Conservation (phyloP, 2,113 vertebrate genomes). For the Zosterops lateralis region DNA sequence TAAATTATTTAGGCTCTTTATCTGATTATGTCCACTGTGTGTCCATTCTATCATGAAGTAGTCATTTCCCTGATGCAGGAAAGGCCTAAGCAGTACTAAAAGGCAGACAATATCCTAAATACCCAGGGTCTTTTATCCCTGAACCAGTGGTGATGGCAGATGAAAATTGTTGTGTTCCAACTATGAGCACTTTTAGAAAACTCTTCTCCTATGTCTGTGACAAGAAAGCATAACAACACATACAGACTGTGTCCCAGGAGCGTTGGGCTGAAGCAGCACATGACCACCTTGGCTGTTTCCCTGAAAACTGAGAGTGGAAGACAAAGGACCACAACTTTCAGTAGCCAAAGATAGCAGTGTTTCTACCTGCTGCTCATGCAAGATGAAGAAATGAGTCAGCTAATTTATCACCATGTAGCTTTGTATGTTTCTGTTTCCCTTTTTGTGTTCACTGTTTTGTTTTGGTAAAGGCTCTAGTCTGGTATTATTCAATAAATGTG, state of each 20-base stretch:
- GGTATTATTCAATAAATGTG: neutral
- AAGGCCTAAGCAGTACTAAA: neutral
- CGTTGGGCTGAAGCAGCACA: neutral
- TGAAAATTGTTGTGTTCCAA: neutral
- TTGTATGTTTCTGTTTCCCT: neutral
- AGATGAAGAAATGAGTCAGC: neutral
- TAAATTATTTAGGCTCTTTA: neutral
- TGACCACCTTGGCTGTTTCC: neutral
- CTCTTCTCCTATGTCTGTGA: fast-evolving
- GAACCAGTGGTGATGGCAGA: neutral
- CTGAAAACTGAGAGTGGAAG: neutral
- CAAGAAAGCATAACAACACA: neutral
- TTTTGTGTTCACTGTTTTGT: neutral
- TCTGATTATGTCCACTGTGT: neutral
- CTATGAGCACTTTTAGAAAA: neutral
- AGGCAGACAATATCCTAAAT: neutral
- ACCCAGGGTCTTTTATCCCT: neutral
- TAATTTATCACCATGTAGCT: neutral
- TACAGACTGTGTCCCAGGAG: neutral
- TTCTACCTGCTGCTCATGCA: neutral
- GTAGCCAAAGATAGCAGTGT: neutral
- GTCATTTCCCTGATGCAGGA: neutral
- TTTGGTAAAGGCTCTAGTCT: neutral
- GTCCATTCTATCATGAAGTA: neutral
- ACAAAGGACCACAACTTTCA: no score